Evolutionary conservation across 2,113 vertebrate genomes (phyloP).

Genomic region (Hyaena hyaena): DNA sequence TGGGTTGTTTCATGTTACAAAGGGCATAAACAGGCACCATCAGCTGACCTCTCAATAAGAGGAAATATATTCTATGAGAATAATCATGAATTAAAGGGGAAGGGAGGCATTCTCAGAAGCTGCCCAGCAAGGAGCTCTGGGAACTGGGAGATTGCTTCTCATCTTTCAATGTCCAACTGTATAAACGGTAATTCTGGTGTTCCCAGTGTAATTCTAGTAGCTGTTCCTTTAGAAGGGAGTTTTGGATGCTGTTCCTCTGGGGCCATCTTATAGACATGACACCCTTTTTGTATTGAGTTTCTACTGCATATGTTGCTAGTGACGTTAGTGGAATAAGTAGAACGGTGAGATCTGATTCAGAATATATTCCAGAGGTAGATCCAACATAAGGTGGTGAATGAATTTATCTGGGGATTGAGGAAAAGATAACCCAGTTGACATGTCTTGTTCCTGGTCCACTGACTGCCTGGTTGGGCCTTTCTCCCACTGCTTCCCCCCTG

Average conservation of each 20-base stretch:
- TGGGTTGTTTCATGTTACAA: background rate
- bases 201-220: no score
- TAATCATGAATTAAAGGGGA: background rate
- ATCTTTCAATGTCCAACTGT: background rate
- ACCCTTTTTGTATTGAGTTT: background rate
- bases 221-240: background rate
- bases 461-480: background rate
- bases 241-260: background rate
- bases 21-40: background rate
- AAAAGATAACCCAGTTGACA: background rate
- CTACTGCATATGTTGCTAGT: background rate
- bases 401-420: background rate
- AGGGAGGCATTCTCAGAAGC: background rate
- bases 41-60: background rate
- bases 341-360: background rate
- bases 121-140: background rate
- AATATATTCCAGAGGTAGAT: background rate
- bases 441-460: background rate
- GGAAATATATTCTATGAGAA: background rate
- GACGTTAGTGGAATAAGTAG: background rate
- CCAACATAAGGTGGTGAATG: no score
- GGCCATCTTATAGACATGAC: background rate
- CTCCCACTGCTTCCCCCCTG: background rate
- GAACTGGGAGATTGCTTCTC: background rate
- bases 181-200: background rate